Evolutionary conservation across 2,797 vertebrate genomes (phyloP).

Genomic region (Macroramphosus scolopax): DNA sequence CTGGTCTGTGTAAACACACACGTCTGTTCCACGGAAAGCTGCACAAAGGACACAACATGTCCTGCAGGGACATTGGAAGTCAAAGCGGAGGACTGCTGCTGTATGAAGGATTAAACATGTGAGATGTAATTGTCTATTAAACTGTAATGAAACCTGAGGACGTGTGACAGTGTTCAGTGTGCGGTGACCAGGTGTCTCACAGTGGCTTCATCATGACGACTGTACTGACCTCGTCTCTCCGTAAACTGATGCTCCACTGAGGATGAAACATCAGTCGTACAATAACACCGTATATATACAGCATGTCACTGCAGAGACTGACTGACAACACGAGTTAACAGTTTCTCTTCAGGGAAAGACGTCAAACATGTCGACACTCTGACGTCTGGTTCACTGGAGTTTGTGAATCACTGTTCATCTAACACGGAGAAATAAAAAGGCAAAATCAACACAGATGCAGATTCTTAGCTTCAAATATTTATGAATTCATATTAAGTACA

Average conservation of each 20-base stretch:
- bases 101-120: conserved; percentile 40
- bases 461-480: background rate
- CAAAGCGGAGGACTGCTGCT: conserved; percentile 29
- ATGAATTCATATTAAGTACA: background rate
- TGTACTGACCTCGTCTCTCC: conserved; percentile 31
- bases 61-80: conserved; percentile 34
- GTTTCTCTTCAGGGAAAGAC: too few species aligned
- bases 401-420: too few species aligned
- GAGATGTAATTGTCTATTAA: conserved; percentile 67
- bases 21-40: conserved; percentile 45
- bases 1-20: conserved; percentile 39
- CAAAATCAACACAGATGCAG: background rate
- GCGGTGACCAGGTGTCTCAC: conserved; percentile 18
- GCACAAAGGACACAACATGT: conserved; percentile 30
- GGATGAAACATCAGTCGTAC: conserved; percentile 1
- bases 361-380: too few species aligned
- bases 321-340: too few species aligned
- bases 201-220: conserved; percentile 11
- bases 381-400: too few species aligned
- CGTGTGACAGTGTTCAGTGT: conserved; percentile 20
- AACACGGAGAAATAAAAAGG: too few species aligned
- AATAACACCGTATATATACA: too few species aligned
- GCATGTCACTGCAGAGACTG: too few species aligned
- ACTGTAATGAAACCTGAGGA: conserved; percentile 34
- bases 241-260: conserved; percentile 35